Conservation (phyloP, 2,888 invertebrate species). For the Drosophila lutescens region DNA sequence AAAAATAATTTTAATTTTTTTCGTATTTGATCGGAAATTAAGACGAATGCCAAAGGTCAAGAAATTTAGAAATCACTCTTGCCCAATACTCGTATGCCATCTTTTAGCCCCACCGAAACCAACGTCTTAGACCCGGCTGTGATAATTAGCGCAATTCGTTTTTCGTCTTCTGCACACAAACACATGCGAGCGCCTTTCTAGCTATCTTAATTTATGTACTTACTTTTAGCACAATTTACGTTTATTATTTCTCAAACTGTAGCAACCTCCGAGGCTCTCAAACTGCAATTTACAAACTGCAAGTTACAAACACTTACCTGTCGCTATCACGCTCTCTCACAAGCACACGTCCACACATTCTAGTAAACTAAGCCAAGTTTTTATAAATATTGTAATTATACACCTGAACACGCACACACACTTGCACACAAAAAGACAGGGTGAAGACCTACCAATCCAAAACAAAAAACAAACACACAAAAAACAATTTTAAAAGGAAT, state of each 20-base stretch:
- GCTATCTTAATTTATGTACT: constrained; percentile 32
- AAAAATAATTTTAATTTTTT: too few relatives aligned
- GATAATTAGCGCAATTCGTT: constrained; percentile 83
- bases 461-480: constrained; percentile 10
- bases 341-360: constrained; percentile 68
- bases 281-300: constrained; percentile 39
- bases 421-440: constrained; percentile 74
- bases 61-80: background rate
- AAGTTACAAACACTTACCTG: constrained; percentile 10
- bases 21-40: background rate
- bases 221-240: constrained; percentile 44
- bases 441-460: constrained; percentile 65
- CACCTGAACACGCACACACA: constrained; percentile 58
- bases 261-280: constrained; percentile 64
- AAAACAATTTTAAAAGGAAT: constrained; percentile 51
- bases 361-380: constrained; percentile 71
- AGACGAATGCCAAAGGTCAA: background rate
- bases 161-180: constrained; percentile 51
- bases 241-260: constrained; percentile 36
- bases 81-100: constrained; percentile 5
- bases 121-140: constrained; percentile 84
- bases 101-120: constrained; percentile 58
- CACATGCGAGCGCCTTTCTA: constrained; percentile 31
- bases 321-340: constrained; percentile 40
- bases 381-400: constrained; percentile 75